Percentiles rank a stretch among this genome's conserved stretches.
These are phyloP conservation scores for Australoheros scitulus DNA, from an alignment of 2,113 vertebrate genomes.

Conservation along the genomic window DNA sequence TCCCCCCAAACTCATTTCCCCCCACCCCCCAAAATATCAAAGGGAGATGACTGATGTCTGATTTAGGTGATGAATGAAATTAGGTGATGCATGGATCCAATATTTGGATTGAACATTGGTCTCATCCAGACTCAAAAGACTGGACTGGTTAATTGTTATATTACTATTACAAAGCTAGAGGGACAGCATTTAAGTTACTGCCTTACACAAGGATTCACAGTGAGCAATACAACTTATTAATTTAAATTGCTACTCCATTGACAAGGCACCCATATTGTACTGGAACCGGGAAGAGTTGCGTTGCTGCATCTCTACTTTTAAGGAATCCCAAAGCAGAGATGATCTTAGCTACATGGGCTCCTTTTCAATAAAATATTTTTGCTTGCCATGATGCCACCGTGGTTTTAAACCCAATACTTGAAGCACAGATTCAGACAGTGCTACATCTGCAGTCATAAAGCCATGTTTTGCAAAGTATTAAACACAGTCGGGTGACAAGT, in stretches of 20 bases:
- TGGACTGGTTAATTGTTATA: neutral
- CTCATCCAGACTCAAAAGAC: neutral
- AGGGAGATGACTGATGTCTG: neutral
- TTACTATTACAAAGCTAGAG: neutral
- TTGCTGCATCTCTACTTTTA: neutral
- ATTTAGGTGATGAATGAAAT: neutral
- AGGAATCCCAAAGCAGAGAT: too few species aligned
- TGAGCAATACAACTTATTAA: neutral
- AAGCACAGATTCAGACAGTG: too few species aligned
- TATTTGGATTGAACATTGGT: neutral
- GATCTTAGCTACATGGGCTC: too few species aligned
- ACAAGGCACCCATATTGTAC: rapidly evolving
- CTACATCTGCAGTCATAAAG: too few species aligned
- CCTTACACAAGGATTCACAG: neutral
- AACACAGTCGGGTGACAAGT: too few species aligned
- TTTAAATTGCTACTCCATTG: neutral
- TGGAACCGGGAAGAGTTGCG: neutral
- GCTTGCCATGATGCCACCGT: too few species aligned
- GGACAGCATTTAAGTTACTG: rapidly evolving
- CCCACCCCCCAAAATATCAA: neutral
- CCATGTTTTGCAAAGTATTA: too few species aligned
- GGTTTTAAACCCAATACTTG: too few species aligned
- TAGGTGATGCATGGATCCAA: neutral
- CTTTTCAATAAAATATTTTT: too few species aligned
- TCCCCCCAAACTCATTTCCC: neutral